Conservation (phyloP, 2,888 invertebrate species). For the Dryobota labecula region DNA sequence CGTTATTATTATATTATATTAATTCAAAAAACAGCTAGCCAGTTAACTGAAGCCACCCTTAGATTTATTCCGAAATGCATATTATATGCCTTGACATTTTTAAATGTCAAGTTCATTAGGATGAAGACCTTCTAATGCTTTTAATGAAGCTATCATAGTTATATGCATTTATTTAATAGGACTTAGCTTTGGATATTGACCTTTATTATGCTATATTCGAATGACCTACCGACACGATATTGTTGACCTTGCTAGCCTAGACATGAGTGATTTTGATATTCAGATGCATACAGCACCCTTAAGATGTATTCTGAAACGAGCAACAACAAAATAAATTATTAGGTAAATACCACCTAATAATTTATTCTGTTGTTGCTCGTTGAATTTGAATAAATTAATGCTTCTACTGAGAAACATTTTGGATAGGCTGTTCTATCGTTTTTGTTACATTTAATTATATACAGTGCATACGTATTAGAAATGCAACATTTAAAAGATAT, state of each 20-base stretch:
- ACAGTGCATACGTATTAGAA: no score
- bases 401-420: background rate
- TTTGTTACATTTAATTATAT: no score
- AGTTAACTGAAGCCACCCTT: background rate
- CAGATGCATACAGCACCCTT: slow-evolving; percentile 5
- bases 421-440: no score
- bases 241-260: slow-evolving; percentile 39
- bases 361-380: slow-evolving; percentile 24
- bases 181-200: slow-evolving; percentile 41
- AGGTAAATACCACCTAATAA: no score
- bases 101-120: slow-evolving; percentile 42
- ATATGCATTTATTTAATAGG: slow-evolving; percentile 19
- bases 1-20: no score
- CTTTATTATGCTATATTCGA: slow-evolving; percentile 55
- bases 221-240: slow-evolving; percentile 43
- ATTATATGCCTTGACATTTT: background rate
- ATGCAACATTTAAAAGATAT: no score
- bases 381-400: slow-evolving; percentile 26
- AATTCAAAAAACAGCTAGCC: no score
- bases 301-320: no score
- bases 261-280: slow-evolving; percentile 15
- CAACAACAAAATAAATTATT: no score
- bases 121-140: background rate
- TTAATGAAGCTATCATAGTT: slow-evolving; percentile 15
- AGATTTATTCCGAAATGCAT: background rate